Evolutionary conservation across 2,888 invertebrate species (phyloP).

Genomic region (Euplexia lucipara): DNA sequence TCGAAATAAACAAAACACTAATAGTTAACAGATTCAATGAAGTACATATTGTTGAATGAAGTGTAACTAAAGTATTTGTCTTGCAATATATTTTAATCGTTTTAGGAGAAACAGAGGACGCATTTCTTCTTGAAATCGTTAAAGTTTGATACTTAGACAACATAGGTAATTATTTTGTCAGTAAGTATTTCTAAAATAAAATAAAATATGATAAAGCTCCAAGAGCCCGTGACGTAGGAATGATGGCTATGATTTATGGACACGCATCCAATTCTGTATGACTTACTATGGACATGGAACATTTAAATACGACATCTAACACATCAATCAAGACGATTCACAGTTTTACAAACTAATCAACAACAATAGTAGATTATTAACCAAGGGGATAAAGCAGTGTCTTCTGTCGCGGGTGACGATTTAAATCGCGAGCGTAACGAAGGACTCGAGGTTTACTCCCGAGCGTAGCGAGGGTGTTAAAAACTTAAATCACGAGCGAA

Average conservation of each 20-base stretch:
- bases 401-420: no score
- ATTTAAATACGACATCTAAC: conserved; percentile 4
- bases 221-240: neutral
- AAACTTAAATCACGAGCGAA: no score
- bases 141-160: neutral
- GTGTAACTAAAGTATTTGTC: no score
- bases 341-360: conserved; percentile 45
- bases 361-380: no score
- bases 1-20: neutral
- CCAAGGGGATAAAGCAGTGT: no score
- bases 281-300: conserved; percentile 5
- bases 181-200: neutral
- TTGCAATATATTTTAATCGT: no score
- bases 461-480: no score
- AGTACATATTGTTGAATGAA: no score
- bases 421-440: no score
- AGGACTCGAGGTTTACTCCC: no score
- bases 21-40: neutral
- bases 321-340: conserved; percentile 27
- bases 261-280: conserved; percentile 15
- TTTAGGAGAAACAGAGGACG: no score
- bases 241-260: conserved; percentile 44
- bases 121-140: neutral
- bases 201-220: neutral
- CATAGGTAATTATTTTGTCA: neutral